Evolutionary conservation across 2,113 vertebrate species (phyloP).

Genomic region (Elephas maximus): DNA sequence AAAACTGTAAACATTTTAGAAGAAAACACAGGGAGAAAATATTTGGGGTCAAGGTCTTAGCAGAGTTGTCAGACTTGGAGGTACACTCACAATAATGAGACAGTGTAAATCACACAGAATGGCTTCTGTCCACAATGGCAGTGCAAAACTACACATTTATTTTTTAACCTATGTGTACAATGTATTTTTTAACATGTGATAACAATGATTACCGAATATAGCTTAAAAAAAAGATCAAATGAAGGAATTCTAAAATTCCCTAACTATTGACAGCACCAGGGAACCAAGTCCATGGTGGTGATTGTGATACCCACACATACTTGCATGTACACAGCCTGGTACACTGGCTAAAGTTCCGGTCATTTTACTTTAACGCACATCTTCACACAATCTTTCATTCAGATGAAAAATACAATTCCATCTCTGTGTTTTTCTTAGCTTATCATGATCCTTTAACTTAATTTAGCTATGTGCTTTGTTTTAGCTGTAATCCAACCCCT

Average conservation of each 20-base stretch:
- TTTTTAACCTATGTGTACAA: neutral
- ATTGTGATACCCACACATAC: neutral
- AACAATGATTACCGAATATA: neutral
- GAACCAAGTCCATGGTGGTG: neutral
- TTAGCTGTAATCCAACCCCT: neutral
- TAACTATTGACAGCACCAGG: neutral
- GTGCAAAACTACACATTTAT: neutral
- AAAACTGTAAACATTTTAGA: no score
- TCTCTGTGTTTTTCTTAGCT: neutral
- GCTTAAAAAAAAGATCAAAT: neutral
- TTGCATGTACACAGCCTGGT: neutral
- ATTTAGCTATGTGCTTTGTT: neutral
- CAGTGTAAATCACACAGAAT: neutral
- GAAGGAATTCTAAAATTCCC: neutral
- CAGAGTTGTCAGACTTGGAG: neutral
- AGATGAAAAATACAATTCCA: neutral
- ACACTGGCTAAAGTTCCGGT: neutral
- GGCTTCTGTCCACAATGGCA: neutral
- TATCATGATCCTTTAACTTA: neutral
- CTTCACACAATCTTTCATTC: neutral
- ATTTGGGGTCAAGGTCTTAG: neutral
- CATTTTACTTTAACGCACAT: neutral
- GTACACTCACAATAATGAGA: neutral
- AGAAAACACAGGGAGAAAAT: no score
- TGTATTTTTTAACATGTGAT: neutral